phyloP scores from a whole-genome alignment of 2,797 vertebrate genomes.

The Orestias chungarensis region DNA sequence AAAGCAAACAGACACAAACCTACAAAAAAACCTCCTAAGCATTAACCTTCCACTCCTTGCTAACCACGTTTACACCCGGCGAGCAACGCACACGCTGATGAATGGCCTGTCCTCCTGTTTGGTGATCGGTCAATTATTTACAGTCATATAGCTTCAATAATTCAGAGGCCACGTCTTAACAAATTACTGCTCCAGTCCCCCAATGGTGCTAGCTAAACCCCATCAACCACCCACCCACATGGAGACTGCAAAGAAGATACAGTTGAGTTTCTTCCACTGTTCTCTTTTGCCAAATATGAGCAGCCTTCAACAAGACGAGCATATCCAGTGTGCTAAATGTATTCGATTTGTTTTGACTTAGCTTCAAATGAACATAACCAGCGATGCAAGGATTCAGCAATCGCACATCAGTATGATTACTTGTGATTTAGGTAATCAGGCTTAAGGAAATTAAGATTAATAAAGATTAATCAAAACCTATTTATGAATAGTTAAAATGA shows the following conservation, averaged over 20 bases:
- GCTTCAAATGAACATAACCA: background rate
- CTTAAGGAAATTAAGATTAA: too few relatives aligned
- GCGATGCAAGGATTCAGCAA: background rate
- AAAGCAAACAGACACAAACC: slow-evolving; percentile 15
- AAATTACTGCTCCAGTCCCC: slow-evolving; percentile 79
- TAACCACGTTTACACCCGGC: slow-evolving; percentile 11
- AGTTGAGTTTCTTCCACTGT: background rate
- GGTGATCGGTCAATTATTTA: slow-evolving; percentile 95
- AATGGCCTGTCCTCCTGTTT: slow-evolving; percentile 89
- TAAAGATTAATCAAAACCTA: too few relatives aligned
- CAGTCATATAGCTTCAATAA: slow-evolving; percentile 90
- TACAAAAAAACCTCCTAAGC: background rate
- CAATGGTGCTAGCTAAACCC: slow-evolving; percentile 28
- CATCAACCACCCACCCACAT: slow-evolving; percentile 14
- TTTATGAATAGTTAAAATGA: too few relatives aligned
- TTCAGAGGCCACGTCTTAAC: slow-evolving; percentile 86
- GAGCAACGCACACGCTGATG: slow-evolving; percentile 78
- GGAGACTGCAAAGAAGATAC: background rate
- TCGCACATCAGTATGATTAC: too few relatives aligned
- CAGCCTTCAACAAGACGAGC: background rate
- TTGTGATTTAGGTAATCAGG: too few relatives aligned
- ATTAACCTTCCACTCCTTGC: slow-evolving; percentile 22
- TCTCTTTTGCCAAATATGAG: background rate
- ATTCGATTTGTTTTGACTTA: background rate
- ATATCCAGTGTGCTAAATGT: background rate